Percentiles rank a stretch among this genome's conserved stretches.
These are phyloP conservation scores for Lysiphlebus fabarum DNA, from an alignment of 1,140 invertebrate genomes.

Conservation along the genomic window DNA sequence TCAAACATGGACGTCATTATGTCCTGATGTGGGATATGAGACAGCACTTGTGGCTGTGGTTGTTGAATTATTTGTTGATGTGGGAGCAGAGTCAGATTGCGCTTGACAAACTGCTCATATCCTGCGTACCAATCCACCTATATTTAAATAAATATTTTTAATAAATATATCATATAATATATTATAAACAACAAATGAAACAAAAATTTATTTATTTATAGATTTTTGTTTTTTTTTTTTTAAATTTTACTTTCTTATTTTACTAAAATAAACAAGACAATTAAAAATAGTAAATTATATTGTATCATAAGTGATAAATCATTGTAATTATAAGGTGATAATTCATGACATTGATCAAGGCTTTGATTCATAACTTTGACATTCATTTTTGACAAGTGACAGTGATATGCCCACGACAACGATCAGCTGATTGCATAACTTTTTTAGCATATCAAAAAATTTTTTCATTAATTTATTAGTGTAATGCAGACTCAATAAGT, in stretches of 20 bases:
- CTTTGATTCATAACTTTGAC: conserved; percentile 32
- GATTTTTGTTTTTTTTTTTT: conserved; percentile 1
- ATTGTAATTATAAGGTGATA: background rate
- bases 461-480: too few relatives aligned
- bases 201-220: background rate
- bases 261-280: background rate
- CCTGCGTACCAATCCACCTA: conserved; percentile 58
- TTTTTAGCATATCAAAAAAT: conserved; percentile 35
- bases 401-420: conserved; percentile 34
- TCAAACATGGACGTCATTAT: conserved; percentile 63
- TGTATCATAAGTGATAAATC: too few relatives aligned
- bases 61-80: conserved; percentile 39
- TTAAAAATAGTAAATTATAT: too few relatives aligned
- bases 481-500: too few relatives aligned
- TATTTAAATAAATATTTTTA: conserved; percentile 9
- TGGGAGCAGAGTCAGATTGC: conserved; percentile 58
- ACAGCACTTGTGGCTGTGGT: conserved; percentile 30
- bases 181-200: background rate
- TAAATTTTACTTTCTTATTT: too few relatives aligned
- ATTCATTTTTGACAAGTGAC: conserved; percentile 55
- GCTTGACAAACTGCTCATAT: conserved; percentile 59
- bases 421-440: conserved; percentile 59
- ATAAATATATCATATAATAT: background rate
- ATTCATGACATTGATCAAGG: conserved; percentile 15
- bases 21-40: conserved; percentile 24